Evolutionary conservation across 2,113 vertebrate genomes (phyloP), one percentile per base, ranked within the genome.

Genomic region (Helogale parvula): DNA sequence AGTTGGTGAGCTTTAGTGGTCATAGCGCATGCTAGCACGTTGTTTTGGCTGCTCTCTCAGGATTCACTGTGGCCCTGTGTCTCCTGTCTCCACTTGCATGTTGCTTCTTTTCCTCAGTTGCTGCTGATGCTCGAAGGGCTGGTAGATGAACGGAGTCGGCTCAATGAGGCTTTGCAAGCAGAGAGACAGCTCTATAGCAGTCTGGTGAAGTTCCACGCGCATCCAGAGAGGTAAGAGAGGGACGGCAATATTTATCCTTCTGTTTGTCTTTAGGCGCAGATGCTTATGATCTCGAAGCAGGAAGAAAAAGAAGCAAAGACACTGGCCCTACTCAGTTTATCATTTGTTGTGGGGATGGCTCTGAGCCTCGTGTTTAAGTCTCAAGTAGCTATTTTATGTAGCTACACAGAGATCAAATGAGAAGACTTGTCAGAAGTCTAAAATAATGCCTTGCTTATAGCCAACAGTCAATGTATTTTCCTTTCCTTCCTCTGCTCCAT

Each of bases 181-280:
- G 99, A 99, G 98, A 99, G 99, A 97, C 99, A 99, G 68, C 98
- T 99, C 66, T 99, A 99, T 41, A 99, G 99, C 98, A 99, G 98
- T 91, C 99, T 99, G 82, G 98, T 98, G 45, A 99, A 99, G 88
- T 98, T 98, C 86, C 99, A 99, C n/a, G 97, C 96, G 0, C 98
- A 98, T 84, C 98, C 98, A 57, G 99, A 99, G 98, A 99, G 99
- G 99, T 99, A 97, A 99, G 98, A 4, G 29, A 41, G 54, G 45
- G 74, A 5, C 90, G 50, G 2, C 29, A 13, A 15, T 25, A 29
- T 57, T 35, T 80, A 41, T 5, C 0, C 31, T 82, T 25, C 23
- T 16, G 3, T 52, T 94, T 25, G 35, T 54, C 80, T 41, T 60
- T 35, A 76, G 11, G 31, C 38, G 2, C 31, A 77, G 50, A 5